phyloP scores from a whole-genome alignment of 2,113 vertebrate species.

The Numida meleagris region DNA sequence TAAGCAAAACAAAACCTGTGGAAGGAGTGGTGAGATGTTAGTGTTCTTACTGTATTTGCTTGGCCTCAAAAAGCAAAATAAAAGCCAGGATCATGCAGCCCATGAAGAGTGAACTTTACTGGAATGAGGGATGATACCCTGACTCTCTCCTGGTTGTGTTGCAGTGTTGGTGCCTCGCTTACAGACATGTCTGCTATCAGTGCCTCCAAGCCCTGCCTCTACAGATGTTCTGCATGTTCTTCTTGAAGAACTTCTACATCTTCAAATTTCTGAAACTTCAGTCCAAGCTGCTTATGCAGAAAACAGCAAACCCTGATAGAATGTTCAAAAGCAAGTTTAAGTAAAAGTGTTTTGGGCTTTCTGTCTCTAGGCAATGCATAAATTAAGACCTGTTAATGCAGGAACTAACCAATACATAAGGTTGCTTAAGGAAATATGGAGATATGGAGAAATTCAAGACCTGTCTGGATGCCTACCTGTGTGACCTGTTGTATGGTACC shows the following conservation, averaged over 20 bases:
- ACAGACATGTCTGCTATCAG: background rate
- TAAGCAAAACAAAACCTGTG: background rate
- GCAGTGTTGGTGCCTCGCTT: background rate
- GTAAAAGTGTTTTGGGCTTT: background rate
- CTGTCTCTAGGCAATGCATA: background rate
- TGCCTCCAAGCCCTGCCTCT: background rate
- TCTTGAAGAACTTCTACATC: background rate
- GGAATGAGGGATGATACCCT: background rate
- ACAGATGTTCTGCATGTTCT: too few relatives aligned
- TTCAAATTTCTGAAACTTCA: background rate
- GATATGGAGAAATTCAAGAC: too few relatives aligned
- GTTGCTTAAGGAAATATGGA: background rate
- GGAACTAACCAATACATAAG: background rate
- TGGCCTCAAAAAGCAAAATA: background rate
- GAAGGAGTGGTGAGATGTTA: background rate
- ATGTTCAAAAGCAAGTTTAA: background rate
- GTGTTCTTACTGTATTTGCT: background rate
- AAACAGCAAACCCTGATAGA: background rate
- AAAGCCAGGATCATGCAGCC: background rate
- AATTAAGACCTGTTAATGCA: background rate
- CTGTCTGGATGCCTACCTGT: too few relatives aligned
- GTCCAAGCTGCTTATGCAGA: background rate
- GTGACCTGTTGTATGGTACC: too few relatives aligned
- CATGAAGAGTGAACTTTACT: background rate
- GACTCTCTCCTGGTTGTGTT: rapidly evolving